Percentiles rank a stretch among this genome's conserved stretches.
These are phyloP conservation scores for Ophion ellenae DNA, from an alignment of 2,888 invertebrate genomes.

Conservation along the genomic window DNA sequence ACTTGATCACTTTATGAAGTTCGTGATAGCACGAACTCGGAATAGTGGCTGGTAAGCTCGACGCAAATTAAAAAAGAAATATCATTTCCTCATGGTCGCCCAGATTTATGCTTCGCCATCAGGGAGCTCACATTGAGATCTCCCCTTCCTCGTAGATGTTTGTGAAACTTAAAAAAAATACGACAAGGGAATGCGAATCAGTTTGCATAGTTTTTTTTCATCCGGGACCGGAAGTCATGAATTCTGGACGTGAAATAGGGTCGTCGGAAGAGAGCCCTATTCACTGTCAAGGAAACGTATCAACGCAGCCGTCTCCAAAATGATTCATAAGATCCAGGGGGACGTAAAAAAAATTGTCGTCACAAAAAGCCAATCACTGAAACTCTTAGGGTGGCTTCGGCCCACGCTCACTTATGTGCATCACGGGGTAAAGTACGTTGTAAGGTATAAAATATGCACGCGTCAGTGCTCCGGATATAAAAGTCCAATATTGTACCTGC, in stretches of 20 bases:
- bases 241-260: slow-evolving; percentile 23
- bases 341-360: slow-evolving; percentile 31
- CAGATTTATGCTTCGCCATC: not conserved
- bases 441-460: slow-evolving; percentile 30
- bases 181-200: not conserved
- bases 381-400: slow-evolving; percentile 31
- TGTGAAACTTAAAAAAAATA: not conserved
- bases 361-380: slow-evolving; percentile 42
- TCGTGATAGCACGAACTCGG: not conserved
- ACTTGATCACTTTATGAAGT: not conserved
- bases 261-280: slow-evolving; percentile 5
- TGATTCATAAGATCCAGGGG: slow-evolving; percentile 25
- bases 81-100: not conserved
- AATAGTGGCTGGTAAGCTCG: not conserved
- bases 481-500: not conserved
- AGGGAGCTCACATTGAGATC: not conserved
- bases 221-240: slow-evolving; percentile 9
- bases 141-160: not conserved
- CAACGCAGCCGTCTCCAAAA: slow-evolving; percentile 24
- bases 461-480: not conserved
- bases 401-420: slow-evolving; percentile 15
- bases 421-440: slow-evolving; percentile 44
- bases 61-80: not conserved
- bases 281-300: not conserved
- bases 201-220: not conserved